Evolutionary conservation across 2,113 vertebrate species (phyloP).

Genomic region (Lethenteron camtschaticum): DNA sequence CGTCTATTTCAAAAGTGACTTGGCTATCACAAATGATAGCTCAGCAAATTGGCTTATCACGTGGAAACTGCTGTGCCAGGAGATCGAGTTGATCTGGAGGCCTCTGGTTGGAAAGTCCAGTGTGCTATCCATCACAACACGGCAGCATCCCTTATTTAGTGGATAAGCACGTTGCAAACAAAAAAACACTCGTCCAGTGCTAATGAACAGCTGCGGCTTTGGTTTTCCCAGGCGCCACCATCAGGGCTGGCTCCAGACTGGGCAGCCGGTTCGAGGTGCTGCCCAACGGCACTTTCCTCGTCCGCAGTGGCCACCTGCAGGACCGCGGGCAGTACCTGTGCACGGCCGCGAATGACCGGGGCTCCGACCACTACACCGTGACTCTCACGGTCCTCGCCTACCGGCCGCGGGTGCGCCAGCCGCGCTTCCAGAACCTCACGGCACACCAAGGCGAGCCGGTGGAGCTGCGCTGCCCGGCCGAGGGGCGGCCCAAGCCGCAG

Average conservation of each 20-base stretch:
- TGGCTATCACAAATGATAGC: too few relatives aligned
- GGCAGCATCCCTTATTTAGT: too few relatives aligned
- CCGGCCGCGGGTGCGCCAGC: slow-evolving; percentile 30
- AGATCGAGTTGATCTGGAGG: too few relatives aligned
- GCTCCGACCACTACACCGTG: slow-evolving; percentile 26
- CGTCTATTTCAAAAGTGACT: too few relatives aligned
- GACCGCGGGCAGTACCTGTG: slow-evolving; percentile 59
- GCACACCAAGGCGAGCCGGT: slow-evolving; percentile 35
- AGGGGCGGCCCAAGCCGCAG: slow-evolving; percentile 32
- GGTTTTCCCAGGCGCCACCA: slow-evolving; percentile 25
- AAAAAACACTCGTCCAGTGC: background rate
- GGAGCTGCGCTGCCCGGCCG: slow-evolving; percentile 38
- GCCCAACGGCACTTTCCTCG: slow-evolving; percentile 45
- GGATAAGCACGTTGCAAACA: too few relatives aligned
- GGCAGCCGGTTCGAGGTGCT: slow-evolving; percentile 43
- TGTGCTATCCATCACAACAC: too few relatives aligned
- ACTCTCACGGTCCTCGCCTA: slow-evolving; percentile 30
- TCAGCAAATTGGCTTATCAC: too few relatives aligned
- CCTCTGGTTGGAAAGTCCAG: too few relatives aligned
- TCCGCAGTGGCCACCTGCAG: slow-evolving; percentile 29
- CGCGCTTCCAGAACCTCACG: slow-evolving; percentile 32
- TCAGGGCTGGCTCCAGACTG: slow-evolving; percentile 31
- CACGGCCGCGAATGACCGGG: slow-evolving; percentile 38
- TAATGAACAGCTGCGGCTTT: background rate
- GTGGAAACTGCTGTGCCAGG: background rate